phyloP scores from a whole-genome alignment of 53 echinoderm and acorn worm species.

The Stichopus horrens region DNA sequence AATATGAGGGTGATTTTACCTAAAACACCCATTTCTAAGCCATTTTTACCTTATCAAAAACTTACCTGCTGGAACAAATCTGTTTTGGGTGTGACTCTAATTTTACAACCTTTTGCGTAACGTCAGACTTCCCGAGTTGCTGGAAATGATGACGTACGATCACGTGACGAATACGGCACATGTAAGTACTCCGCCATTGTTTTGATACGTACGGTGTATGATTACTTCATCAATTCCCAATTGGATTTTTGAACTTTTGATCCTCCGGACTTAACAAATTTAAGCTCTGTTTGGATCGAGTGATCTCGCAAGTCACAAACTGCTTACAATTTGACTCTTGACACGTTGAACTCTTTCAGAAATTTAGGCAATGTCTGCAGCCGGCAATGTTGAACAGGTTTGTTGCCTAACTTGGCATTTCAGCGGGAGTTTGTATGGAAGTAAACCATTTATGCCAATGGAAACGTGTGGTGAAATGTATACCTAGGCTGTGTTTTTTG shows the following conservation, averaged over 20 bases:
- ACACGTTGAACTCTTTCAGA: constrained; percentile 53
- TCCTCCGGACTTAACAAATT: background rate
- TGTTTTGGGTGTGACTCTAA: constrained; percentile 24
- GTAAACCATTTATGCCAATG: background rate
- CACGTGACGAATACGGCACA: constrained; percentile 41
- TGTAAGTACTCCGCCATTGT: constrained; percentile 51
- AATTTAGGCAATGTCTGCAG: constrained; percentile 95
- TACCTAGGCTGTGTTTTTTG: constrained; percentile 7
- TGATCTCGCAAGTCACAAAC: constrained; percentile 12
- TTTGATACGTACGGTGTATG: constrained; percentile 18
- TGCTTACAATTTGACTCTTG: constrained; percentile 33
- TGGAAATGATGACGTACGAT: constrained; percentile 30
- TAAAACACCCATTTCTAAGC: too few species aligned
- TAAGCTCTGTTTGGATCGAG: constrained; percentile 11
- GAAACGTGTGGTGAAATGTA: background rate
- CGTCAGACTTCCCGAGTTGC: constrained; percentile 7
- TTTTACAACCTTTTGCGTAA: background rate
- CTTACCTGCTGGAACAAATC: background rate
- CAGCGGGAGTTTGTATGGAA: constrained; percentile 35
- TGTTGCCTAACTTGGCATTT: constrained; percentile 49
- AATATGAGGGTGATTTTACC: too few species aligned
- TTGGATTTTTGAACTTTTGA: constrained; percentile 34
- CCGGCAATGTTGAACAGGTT: constrained; percentile 98
- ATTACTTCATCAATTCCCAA: background rate
- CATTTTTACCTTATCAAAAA: background rate